These are phyloP conservation scores for Tangara arthus DNA, from an alignment of 2,797 vertebrate genomes.

Conservation along the genomic window DNA sequence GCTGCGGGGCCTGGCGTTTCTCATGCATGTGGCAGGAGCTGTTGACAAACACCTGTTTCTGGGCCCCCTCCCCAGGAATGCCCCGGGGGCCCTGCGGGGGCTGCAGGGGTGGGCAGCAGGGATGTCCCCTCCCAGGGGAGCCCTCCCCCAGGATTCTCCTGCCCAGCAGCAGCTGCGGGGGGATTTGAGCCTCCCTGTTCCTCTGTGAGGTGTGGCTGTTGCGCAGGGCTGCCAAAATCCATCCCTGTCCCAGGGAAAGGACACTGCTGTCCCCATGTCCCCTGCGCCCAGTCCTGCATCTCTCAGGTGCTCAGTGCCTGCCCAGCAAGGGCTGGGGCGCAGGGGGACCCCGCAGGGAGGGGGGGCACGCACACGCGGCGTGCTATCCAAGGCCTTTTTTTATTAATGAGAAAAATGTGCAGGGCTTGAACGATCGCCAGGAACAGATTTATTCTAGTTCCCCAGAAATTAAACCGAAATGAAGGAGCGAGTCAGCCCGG, in stretches of 20 bases:
- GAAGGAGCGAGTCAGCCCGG: slow-evolving; percentile 65
- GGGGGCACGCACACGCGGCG: slow-evolving; percentile 53
- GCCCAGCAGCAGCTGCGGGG: neutral
- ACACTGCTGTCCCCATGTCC: neutral
- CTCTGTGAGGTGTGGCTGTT: neutral
- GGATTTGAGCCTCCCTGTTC: neutral
- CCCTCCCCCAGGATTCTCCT: neutral
- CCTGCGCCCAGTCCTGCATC: neutral
- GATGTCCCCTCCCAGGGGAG: neutral
- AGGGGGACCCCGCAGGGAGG: neutral
- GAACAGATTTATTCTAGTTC: slow-evolving; percentile 74
- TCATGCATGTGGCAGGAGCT: neutral
- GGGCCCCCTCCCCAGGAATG: slow-evolving; percentile 41
- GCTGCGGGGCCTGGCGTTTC: neutral
- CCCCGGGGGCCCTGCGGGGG: neutral
- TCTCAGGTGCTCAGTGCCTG: neutral
- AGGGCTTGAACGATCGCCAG: slow-evolving; percentile 78
- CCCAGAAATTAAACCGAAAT: slow-evolving; percentile 79
- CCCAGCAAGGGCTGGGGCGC: neutral
- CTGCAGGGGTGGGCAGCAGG: neutral
- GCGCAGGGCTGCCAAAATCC: neutral
- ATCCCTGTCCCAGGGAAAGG: neutral
- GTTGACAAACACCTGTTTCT: slow-evolving; percentile 69
- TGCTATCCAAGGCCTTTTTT: slow-evolving; percentile 73
- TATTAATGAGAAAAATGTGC: slow-evolving; percentile 84